Base-by-base conservation (phyloP, 2,113 vertebrate genomes). In the Cyanoderma ruficeps region DNA sequence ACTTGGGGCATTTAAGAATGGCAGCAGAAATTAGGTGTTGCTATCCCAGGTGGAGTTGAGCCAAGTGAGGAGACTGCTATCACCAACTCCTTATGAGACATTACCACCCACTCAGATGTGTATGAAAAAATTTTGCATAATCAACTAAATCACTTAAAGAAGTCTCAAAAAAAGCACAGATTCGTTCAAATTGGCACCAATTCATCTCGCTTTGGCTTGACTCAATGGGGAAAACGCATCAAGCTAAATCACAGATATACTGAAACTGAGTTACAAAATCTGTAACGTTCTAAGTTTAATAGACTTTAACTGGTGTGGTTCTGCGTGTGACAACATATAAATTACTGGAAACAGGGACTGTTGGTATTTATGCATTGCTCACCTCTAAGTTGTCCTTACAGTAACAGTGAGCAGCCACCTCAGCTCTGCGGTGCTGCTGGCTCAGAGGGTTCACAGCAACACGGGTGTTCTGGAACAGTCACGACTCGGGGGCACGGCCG, bases 291-390 rank as follows among this genome's bases (percentile, higher is more conserved):
- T 3, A 35, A 70, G n/a, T 23, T 44, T 2, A 15, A 39, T n/a
- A 11, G 44, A 49, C 18, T 6, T 55, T 3, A 25, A 16, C 10
- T 2, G 21, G n/a, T 3, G 13, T 7, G 28, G 16, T 25, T 3
- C 41, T 7, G 16, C 1, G 1, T 6, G 63, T 12, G 83, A 56
- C 49, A 56, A 18, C 16, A 21, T 0, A 6, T 1, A 15, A 42
- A 15, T 27, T 3, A 20, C 35, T 4, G 30, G 19, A 42, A 27
- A 25, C 25, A 6, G 46, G 5, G 50, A 23, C 33, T 52, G 59
- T 19, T 18, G 23, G 22, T 12, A 33, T 21, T 31, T 7, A 53
- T 6, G 77, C 69, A 46, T 13, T 8, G 63, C 68, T 81, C 80
- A 23, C 31, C 87, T 46, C 76, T 3, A 41, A 86, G 41, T 31